Evolutionary conservation across 2,113 vertebrate genomes (phyloP).

Genomic region (Atlantisia rogersi): DNA sequence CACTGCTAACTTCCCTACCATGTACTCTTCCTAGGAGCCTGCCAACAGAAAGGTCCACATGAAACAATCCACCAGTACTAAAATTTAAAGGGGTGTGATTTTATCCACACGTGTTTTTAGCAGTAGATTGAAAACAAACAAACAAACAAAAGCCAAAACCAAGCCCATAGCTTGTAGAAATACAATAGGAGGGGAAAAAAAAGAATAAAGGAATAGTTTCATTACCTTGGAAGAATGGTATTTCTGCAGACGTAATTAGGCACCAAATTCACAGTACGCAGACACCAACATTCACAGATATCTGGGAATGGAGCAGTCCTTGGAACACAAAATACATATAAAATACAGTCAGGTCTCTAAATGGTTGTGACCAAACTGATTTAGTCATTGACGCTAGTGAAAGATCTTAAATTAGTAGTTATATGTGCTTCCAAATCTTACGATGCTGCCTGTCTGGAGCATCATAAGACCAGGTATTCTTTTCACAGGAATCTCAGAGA

Average conservation of each 20-base stretch:
- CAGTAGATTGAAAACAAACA: not conserved
- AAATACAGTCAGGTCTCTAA: not conserved
- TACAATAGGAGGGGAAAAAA: too few species aligned
- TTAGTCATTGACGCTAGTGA: not conserved
- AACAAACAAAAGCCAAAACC: not conserved
- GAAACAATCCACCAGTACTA: constrained; percentile 31
- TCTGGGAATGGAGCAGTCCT: not conserved
- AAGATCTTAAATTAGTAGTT: not conserved
- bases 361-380: not conserved
- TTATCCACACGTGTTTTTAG: not conserved
- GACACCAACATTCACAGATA: not conserved
- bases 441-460: not conserved
- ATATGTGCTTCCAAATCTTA: not conserved
- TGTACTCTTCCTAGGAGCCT: not conserved
- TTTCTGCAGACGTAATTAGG: not conserved
- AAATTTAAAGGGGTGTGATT: not conserved
- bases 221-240: not conserved
- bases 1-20: not conserved
- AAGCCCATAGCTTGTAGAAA: not conserved
- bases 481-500: not conserved
- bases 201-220: not conserved
- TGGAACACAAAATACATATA: not conserved
- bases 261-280: not conserved
- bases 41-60: not conserved
- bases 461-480: not conserved